Conservation (phyloP, 2,888 invertebrate genomes). For the Ornithoptera priamus region DNA sequence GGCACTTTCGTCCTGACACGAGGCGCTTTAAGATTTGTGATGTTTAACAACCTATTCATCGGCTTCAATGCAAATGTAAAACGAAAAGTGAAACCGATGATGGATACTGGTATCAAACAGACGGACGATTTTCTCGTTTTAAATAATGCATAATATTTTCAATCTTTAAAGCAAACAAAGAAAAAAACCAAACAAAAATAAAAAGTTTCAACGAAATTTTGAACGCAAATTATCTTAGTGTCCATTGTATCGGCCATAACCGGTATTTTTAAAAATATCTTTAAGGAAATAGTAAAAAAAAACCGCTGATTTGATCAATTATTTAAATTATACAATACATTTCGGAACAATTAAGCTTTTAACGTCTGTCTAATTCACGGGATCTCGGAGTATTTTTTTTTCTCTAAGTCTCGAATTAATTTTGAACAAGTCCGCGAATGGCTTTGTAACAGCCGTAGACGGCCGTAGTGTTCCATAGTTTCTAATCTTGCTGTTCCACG, state of each 20-base stretch:
- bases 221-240: not conserved
- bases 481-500: constrained; percentile 25
- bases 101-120: constrained; percentile 32
- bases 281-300: not conserved
- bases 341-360: constrained; percentile 18
- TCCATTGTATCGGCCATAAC: not conserved
- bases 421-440: constrained; percentile 9
- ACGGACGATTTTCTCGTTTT: constrained; percentile 33
- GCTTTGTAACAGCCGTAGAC: constrained; percentile 21
- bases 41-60: constrained; percentile 69
- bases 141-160: not conserved
- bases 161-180: not conserved
- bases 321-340: constrained; percentile 3
- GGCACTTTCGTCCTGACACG: constrained; percentile 51
- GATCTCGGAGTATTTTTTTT: constrained; percentile 5
- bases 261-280: not conserved
- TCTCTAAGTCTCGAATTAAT: constrained; percentile 1
- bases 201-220: not conserved
- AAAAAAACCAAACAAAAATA: not conserved
- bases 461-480: constrained; percentile 21
- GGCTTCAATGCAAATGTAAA: constrained; percentile 52
- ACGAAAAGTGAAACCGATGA: constrained; percentile 48
- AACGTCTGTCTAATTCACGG: constrained; percentile 6
- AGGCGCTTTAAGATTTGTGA: constrained; percentile 44
- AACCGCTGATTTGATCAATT: not conserved